Base-by-base conservation (phyloP, 2,113 vertebrate genomes). In the Stomatorhinus ivindoensis region DNA sequence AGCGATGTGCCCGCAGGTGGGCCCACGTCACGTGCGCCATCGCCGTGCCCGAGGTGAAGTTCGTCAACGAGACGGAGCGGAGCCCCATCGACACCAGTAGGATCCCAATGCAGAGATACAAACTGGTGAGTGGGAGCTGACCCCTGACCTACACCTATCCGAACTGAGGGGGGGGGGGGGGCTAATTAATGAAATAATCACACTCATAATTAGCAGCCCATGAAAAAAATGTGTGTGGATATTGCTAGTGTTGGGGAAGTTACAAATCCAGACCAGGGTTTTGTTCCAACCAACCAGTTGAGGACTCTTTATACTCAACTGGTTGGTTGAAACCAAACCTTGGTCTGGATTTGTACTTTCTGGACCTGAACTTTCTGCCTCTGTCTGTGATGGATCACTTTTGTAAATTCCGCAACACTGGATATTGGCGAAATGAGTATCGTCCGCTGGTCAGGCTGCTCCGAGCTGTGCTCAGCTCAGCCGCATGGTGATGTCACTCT, bases 21-120 rank as follows among this genome's bases (percentile, higher is more conserved):
- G 98, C 96, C 89, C 98, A 99, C 83, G 93, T 99, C 92, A 98
- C 98, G 94, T 99, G 98, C 89, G 98, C 98, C 3, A 94, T 99
- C 84, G 97, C 97, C 1, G 95, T 99, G 89, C 98, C 98, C 90
- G 98, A 99, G 96, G 98, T 97, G 44, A 97, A 96, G 93, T 99
- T 99, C 95, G 95, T 90, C 87, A 95, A 98, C 88, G 97, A 98
- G 90, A 96, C 93, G 91, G 97, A 97, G 91, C 96, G 98, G 93
- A 94, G 96, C 93, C 96, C 96, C 89, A 97, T 99, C 93, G 97
- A 99, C 94, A 96, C 96, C 93, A 97, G 96, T 93, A 96, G 96
- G 92, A 97, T 99, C 93, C 97, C 98, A 91, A 95, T 97, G 93
- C 97, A 98, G 95, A 97, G 98, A 93, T 97, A 97, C 93, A 99